A percentile compares a stretch with the other conserved stretches of the same genome.
Evolutionary conservation across 2,797 vertebrate species (phyloP).

Genomic region (Intellagama lesueurii): DNA sequence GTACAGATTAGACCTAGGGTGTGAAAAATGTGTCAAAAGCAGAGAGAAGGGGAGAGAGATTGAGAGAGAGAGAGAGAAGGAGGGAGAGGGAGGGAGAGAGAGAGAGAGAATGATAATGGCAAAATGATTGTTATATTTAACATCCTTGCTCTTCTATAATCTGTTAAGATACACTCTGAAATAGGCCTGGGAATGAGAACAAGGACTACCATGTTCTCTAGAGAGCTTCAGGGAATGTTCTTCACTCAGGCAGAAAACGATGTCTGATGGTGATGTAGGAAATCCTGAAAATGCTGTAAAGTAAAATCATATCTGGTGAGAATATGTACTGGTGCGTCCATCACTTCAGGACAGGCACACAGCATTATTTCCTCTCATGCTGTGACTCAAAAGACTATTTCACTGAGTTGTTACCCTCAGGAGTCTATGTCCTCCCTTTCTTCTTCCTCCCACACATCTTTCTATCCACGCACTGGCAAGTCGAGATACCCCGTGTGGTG

Average conservation of each 20-base stretch:
- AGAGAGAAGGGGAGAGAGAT: conserved; percentile 38
- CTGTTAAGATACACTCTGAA: conserved; percentile 59
- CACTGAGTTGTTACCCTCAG: conserved; percentile 27
- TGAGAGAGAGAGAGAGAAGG: conserved; percentile 48
- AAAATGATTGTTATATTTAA: conserved; percentile 63
- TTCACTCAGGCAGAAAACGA: conserved; percentile 59
- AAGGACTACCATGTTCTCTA: conserved; percentile 13
- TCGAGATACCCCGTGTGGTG: too few species aligned
- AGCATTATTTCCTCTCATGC: conserved; percentile 48
- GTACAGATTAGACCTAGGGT: conserved; percentile 58
- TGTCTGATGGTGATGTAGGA: conserved; percentile 49
- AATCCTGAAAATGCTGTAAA: conserved; percentile 56
- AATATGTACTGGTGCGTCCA: conserved; percentile 29
- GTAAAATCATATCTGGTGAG: conserved; percentile 45
- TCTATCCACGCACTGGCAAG: background rate
- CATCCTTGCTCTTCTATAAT: conserved; percentile 46
- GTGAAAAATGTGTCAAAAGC: conserved; percentile 64
- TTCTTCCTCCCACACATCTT: conserved; percentile 15
- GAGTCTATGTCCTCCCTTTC: background rate
- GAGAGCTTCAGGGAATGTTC: conserved; percentile 58
- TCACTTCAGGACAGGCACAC: background rate
- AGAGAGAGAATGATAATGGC: conserved; percentile 64
- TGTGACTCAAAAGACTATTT: conserved; percentile 39
- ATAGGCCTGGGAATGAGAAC: conserved; percentile 56
- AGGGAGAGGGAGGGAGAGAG: conserved; percentile 41